Evolutionary conservation across 2,888 invertebrate genomes (phyloP), one percentile per base, ranked within the genome.

Genomic region (Rhingia campestris): DNA sequence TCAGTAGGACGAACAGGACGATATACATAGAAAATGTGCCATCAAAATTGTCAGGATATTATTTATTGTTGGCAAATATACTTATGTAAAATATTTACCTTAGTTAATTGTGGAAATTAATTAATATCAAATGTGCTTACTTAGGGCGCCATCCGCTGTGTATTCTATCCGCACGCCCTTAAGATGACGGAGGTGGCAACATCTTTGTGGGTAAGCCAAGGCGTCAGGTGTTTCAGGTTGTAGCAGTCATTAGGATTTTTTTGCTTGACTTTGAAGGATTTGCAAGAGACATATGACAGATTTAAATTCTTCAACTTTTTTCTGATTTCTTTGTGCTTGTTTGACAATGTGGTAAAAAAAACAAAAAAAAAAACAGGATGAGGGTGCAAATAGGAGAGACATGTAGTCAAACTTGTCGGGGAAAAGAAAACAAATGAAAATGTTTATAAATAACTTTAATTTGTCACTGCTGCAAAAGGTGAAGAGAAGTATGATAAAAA

Each of bases 91-190:
- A 79, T 84, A 84, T 84, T 84, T 80, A 69, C 69, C 69, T 74
- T 69, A 53, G 82, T 69, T 84, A 84, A 84, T 84, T 84, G 79
- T 74, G 80, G 63, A 84, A 84, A 79, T 84, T 84, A 84, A 84
- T 84, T 80, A 80, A 84, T 80, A 84, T 80, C 69, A 84, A 84
- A 84, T 80, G 63, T 82, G 77, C 82, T 72, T 82, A 63, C 67
- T 74, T 79, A 70, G 67, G 67, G 33, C 72, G 10, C 56, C 59
- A 41, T 14, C 51, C 45, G 30, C 30, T 32, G 30, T 30, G 43
- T 41, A 32, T 53, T 41, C 5, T 47, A 33, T 35, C 41, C 51
- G 37, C 54, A 45, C 41, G 56, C 53, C 61, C 63, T 30, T 56
- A 64, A 77, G 59, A 76, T 30, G 32, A 49, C 43, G 53, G 35